Base-by-base conservation (phyloP, 2,113 vertebrate genomes). In the Menidia beryllina region DNA sequence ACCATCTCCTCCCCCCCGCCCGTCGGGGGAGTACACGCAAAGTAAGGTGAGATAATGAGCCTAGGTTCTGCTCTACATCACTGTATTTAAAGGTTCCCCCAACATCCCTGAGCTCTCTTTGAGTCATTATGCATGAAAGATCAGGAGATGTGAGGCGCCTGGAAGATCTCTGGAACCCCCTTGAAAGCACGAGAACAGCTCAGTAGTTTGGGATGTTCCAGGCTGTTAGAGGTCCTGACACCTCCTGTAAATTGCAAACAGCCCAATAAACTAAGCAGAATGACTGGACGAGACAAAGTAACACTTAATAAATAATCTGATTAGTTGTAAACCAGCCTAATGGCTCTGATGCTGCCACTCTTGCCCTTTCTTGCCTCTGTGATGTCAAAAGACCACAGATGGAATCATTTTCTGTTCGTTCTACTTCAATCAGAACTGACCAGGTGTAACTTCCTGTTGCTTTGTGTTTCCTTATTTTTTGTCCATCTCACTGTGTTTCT, bases 401-500 rank as follows among this genome's bases (percentile, higher is more conserved):
- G 34, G 67, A 75, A 34, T 14, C 73, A 58, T 70, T 72, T n/a
- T 76, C 67, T 72, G 53, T 56, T 74, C 47, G 79, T 53, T 86
- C 45, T 73, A 41, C 61, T 41, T 39, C 69, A 79, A 61, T 79
- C 82, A 68, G 56, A 71, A 43, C 50, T 80, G 81, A 76, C 84
- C 67, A 72, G 73, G 78, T 65, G 59, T 74, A 50, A 79, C 77
- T 70, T 66, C 66, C 73, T 86, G 63, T 79, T 82, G 15, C 77
- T 70, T 79, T 72, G 24, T 78, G 53, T 82, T 80, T 75, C 67
- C 63, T 79, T 82, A 39, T 75, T 82, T 36, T 90, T 85, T 74
- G 69, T 74, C 85, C 90, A 90, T 82, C 90, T 91, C 86, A 93
- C 91, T 93, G 75, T 95, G 81, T 93, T 86, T 94, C 85, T 94